A percentile compares a stretch with the other conserved stretches of the same genome.
Evolutionary conservation across 1,140 invertebrate species (phyloP).

Genomic region (Tetraneura akinire): DNA sequence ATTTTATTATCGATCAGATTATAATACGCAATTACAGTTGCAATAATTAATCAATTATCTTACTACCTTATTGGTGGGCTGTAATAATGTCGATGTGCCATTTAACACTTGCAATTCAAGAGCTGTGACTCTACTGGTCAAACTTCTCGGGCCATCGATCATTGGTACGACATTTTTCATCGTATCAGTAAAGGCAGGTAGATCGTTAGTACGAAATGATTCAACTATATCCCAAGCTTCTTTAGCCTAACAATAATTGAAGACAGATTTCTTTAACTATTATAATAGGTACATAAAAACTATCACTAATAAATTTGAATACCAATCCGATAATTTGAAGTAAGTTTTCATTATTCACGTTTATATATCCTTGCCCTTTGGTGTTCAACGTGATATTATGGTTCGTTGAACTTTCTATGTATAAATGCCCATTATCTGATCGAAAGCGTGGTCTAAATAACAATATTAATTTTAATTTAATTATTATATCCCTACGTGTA

Average conservation of each 20-base stretch:
- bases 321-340: constrained; percentile 61
- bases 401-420: constrained; percentile 66
- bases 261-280: not conserved
- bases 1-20: not conserved
- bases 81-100: not conserved
- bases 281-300: not conserved
- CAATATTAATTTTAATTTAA: too few species aligned
- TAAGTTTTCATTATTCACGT: constrained; percentile 65
- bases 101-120: constrained; percentile 12
- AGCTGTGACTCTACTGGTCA: not conserved
- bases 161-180: not conserved
- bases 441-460: constrained; percentile 66
- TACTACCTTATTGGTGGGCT: not conserved
- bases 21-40: constrained; percentile 24
- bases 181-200: constrained; percentile 19
- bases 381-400: constrained; percentile 68
- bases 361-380: constrained; percentile 65
- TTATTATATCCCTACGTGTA: too few species aligned
- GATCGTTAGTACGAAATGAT: not conserved
- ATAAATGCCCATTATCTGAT: constrained; percentile 67
- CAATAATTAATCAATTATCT: constrained; percentile 21
- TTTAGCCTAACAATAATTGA: constrained; percentile 55
- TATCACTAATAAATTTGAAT: constrained; percentile 52
- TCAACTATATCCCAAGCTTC: constrained; percentile 52
- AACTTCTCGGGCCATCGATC: not conserved